These are phyloP conservation scores for Galeopterus variegatus DNA, from an alignment of 2,113 vertebrate genomes.

Conservation along the genomic window DNA sequence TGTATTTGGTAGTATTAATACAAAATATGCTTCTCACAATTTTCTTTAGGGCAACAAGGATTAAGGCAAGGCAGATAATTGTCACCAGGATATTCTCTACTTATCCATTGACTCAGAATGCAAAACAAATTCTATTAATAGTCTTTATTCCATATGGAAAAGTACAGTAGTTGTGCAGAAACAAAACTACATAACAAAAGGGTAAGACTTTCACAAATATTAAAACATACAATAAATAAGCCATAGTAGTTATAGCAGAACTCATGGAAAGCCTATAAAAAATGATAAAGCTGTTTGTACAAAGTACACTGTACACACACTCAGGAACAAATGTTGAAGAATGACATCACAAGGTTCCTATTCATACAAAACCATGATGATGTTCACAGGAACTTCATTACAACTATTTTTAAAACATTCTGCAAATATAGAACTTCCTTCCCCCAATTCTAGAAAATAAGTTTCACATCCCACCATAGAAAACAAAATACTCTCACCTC, in stretches of 20 bases:
- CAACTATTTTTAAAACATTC: constrained; percentile 74
- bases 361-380: constrained; percentile 57
- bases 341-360: constrained; percentile 45
- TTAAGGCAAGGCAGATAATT: background rate
- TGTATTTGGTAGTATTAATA: background rate
- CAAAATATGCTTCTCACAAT: background rate
- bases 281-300: constrained; percentile 73
- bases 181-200: constrained; percentile 93
- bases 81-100: background rate
- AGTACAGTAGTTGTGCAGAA: constrained; percentile 98
- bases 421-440: constrained; percentile 79
- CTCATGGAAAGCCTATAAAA: constrained; percentile 75
- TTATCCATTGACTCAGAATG: constrained; percentile 10
- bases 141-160: constrained; percentile 90
- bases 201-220: constrained; percentile 96
- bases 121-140: constrained; percentile 84
- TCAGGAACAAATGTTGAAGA: background rate
- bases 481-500: constrained; percentile 55
- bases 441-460: constrained; percentile 77
- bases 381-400: constrained; percentile 64
- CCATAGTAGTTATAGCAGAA: constrained; percentile 85
- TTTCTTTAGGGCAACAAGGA: background rate
- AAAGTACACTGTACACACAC: constrained; percentile 71
- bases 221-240: constrained; percentile 96
- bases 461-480: constrained; percentile 76